phyloP scores from a whole-genome alignment of 2,888 invertebrate genomes.

The Phengaris alcon region DNA sequence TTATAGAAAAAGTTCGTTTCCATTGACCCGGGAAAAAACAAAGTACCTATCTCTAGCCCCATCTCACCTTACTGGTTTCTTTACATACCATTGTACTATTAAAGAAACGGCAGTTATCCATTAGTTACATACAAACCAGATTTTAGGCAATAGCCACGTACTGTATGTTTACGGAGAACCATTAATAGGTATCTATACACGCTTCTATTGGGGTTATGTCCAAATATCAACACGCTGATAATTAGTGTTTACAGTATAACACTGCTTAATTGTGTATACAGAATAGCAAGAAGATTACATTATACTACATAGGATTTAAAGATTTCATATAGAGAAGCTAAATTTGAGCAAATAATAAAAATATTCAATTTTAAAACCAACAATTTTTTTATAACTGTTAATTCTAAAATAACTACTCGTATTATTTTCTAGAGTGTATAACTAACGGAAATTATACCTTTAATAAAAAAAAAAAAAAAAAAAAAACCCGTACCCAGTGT shows the following conservation, averaged over 20 bases:
- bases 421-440: no score
- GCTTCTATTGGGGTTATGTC: background rate
- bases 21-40: background rate
- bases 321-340: no score
- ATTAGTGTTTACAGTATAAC: constrained; percentile 45
- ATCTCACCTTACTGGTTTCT: background rate
- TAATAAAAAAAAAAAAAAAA: no score
- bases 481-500: no score
- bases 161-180: constrained; percentile 19
- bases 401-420: no score
- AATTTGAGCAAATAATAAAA: no score
- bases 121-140: constrained; percentile 10
- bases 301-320: background rate
- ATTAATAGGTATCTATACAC: constrained; percentile 16
- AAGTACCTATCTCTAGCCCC: background rate
- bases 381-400: no score
- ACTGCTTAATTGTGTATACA: background rate
- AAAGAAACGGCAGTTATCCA: background rate
- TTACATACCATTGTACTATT: background rate
- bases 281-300: background rate
- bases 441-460: no score
- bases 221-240: constrained; percentile 51
- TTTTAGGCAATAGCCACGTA: constrained; percentile 30
- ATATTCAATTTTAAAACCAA: no score
- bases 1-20: no score